A percentile compares a stretch with the other conserved stretches of the same genome.
These are phyloP conservation scores for Piaya cayana DNA, from an alignment of 2,113 vertebrate genomes.

Conservation along the genomic window DNA sequence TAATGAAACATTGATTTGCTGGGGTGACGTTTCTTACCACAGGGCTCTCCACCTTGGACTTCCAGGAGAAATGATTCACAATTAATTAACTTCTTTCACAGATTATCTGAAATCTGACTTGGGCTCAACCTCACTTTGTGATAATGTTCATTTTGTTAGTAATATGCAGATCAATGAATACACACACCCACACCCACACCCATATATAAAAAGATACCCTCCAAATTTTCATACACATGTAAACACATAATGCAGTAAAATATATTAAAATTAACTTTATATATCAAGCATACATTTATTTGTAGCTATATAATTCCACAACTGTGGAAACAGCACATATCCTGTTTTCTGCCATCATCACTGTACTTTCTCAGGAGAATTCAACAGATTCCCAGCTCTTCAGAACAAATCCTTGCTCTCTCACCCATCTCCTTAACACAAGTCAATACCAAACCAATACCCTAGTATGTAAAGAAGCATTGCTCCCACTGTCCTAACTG, in stretches of 20 bases:
- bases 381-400: background rate
- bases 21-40: conserved; percentile 63
- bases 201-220: background rate
- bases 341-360: background rate
- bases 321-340: background rate
- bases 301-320: background rate
- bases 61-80: conserved; percentile 56
- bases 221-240: background rate
- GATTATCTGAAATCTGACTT: conserved; percentile 40
- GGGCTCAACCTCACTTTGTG: background rate
- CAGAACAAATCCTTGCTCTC: background rate
- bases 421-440: background rate
- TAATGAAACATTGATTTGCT: conserved; percentile 85
- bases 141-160: background rate
- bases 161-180: background rate
- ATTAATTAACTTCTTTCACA: conserved; percentile 63
- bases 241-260: background rate
- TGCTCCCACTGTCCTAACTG: background rate
- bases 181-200: background rate
- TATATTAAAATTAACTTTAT: background rate
- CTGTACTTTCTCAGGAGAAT: background rate
- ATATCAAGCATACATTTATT: background rate
- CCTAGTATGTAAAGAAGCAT: accelerated
- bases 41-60: conserved; percentile 53
- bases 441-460: background rate